Base-by-base conservation (phyloP, 2,113 vertebrate genomes). In the Oceanites oceanicus region DNA sequence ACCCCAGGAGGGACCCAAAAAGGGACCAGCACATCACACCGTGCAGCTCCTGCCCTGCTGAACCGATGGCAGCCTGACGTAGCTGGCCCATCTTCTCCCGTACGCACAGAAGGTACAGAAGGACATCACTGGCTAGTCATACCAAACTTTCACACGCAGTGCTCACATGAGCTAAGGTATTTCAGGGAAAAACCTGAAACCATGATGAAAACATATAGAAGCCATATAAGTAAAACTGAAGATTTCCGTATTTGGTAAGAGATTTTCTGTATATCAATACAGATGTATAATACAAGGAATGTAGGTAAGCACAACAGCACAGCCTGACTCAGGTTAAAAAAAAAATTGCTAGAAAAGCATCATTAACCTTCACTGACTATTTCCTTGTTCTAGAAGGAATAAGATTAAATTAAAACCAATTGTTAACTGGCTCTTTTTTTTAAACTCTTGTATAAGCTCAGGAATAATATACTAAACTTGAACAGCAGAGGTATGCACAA, bases 51-150 rank as follows among this genome's bases (percentile, higher is more conserved):
- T 22, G 62, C 22, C 2, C 5, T 2, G 7, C 6, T 29, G 38
- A 38, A 26, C 19, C 2, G 6, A 38, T 1, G 4, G 70, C 38
- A 58, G n/a, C 30, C 25, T 7, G 0, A 30, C 0, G 2, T 1
- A 21, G 53, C 1, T 1, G 40, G 19, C 11, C 34, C 16, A 18
- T 47, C 25, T 32, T 5, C 45, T 45, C 47, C 22, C 17, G 47
- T 30, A 18, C 17, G 22, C 0, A 1, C 13, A 65, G 55, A 15
- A 68, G 50, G 63, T 13, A 52, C 34, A 34, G 25, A 49, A 65
- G 34, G 75, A 34, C 32, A 45, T n/a, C 0, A 2, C 50, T 58
- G 40, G 29, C 49, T 58, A 15, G 17, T 30, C 75, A 26, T 12
- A n/a, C 15, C 6, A 20, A 65, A 70, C 26, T 82, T 66, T 76